Base-by-base conservation (phyloP, 2,797 vertebrate genomes). In the Sebastes matsubarae region DNA sequence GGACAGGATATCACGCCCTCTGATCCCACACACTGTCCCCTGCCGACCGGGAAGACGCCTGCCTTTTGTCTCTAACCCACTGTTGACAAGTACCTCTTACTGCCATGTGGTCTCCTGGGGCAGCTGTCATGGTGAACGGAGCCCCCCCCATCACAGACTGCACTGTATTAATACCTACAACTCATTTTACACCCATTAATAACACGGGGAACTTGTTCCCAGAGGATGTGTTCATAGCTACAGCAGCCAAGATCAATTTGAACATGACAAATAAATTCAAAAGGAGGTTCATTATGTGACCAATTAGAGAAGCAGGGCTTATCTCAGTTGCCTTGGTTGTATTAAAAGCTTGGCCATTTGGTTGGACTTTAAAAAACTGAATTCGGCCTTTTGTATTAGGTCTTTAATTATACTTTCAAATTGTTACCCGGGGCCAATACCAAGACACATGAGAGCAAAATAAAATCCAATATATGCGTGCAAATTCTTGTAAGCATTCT, bases 1-100 rank as follows among this genome's bases (percentile, higher is more conserved):
- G 92, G 91, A 91, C 89, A 89, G 93, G 90, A 92, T 92, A 94
- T 91, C 94, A 94, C 88, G 84, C 94, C 88, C 90, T 93, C 91
- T 91, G 93, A 93, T 94, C 90, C 91, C 81, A 83, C 89, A 88
- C 89, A 87, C 88, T 90, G 88, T 94, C 94, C 94, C 94, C 94
- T 94, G 93, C 92, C 80, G 93, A 92, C 87, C 89, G 67, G 73
- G 86, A 91, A 92, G 94, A 95, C 38, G 85, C 72, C 88, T 92
- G 90, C 87, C 90, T 93, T 94, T 93, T 94, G 88, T 94, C 86
- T 90, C 64, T 61, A 79, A 86, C 83, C 82, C 76, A 70, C 81
- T 88, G 90, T 70, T 95, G 95, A 96, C 94, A 94, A 88, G 92
- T 93, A 94, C 89, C 91, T 95, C 93, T 95, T 93, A 94, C 90